Evolutionary conservation across 2,888 invertebrate genomes (phyloP).

Genomic region (Meteorus cinctellus): DNA sequence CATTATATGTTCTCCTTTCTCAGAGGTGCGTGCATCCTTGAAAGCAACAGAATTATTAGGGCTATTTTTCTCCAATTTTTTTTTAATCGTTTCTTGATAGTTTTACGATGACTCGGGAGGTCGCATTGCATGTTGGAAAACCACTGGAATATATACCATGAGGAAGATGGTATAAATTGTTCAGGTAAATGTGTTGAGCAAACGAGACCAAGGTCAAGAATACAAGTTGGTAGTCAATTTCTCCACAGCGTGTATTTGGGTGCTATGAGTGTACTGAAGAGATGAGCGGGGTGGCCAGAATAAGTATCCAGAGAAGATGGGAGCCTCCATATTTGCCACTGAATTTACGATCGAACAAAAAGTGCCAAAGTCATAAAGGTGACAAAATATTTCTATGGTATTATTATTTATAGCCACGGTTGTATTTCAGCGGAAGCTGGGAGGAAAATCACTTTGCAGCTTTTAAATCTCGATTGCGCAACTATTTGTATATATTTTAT

Average conservation of each 20-base stretch:
- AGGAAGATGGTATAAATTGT: conserved; percentile 36
- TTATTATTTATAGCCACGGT: conserved; percentile 64
- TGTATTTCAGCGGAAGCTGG: conserved; percentile 38
- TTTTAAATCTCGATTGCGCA: conserved; percentile 21
- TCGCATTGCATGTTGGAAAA: conserved; percentile 22
- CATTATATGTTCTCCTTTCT: too few relatives aligned
- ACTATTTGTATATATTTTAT: conserved; percentile 8
- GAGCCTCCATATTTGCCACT: conserved; percentile 55
- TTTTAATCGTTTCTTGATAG: conserved; percentile 11
- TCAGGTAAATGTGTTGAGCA: conserved; percentile 29
- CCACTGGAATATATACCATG: neutral
- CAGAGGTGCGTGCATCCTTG: too few relatives aligned
- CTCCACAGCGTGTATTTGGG: neutral
- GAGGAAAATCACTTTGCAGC: neutral
- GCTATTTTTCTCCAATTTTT: neutral
- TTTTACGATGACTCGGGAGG: conserved; percentile 32
- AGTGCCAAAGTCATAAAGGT: conserved; percentile 66
- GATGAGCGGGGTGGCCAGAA: conserved; percentile 2
- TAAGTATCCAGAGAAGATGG: neutral
- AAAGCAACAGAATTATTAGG: too few relatives aligned
- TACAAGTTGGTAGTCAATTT: conserved; percentile 36
- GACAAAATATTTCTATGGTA: conserved; percentile 70
- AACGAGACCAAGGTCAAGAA: conserved; percentile 39
- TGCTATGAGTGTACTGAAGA: conserved; percentile 1
- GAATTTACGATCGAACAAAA: conserved; percentile 70